Conservation (phyloP, 2,797 vertebrate genomes). For the Oryzias sinensis region DNA sequence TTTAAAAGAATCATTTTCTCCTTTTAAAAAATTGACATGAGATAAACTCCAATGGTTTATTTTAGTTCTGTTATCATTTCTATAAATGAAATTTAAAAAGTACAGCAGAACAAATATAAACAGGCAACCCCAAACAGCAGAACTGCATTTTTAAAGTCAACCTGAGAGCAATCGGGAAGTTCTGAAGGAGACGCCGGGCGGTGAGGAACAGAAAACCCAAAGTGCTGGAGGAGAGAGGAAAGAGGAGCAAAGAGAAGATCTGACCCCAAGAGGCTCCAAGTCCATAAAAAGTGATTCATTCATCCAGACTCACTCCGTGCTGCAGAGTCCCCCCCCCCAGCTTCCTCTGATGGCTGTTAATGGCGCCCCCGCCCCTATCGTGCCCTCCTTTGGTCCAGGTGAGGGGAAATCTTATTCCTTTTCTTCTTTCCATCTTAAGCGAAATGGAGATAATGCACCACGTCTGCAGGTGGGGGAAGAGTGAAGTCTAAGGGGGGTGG, state of each 20-base stretch:
- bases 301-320: conserved; percentile 1
- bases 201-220: too few species aligned
- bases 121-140: too few species aligned
- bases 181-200: too few species aligned
- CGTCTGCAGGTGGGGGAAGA: conserved; percentile 50
- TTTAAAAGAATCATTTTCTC: too few species aligned
- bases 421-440: conserved; percentile 42
- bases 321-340: conserved; percentile 42
- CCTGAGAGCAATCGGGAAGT: too few species aligned
- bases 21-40: too few species aligned
- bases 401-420: conserved; percentile 57
- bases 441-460: conserved; percentile 55
- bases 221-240: too few species aligned
- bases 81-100: too few species aligned
- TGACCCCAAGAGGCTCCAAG: background rate
- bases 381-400: conserved; percentile 52
- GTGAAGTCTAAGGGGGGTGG: conserved; percentile 30
- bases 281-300: conserved; percentile 8
- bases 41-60: too few species aligned
- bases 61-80: too few species aligned
- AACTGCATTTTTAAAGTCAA: too few species aligned
- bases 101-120: too few species aligned
- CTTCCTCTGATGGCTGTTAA: conserved; percentile 51
- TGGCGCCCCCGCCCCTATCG: conserved; percentile 28
- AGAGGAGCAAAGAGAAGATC: background rate